These are phyloP conservation scores for Pelobates cultripes DNA, from an alignment of 2,797 vertebrate species.

Conservation along the genomic window DNA sequence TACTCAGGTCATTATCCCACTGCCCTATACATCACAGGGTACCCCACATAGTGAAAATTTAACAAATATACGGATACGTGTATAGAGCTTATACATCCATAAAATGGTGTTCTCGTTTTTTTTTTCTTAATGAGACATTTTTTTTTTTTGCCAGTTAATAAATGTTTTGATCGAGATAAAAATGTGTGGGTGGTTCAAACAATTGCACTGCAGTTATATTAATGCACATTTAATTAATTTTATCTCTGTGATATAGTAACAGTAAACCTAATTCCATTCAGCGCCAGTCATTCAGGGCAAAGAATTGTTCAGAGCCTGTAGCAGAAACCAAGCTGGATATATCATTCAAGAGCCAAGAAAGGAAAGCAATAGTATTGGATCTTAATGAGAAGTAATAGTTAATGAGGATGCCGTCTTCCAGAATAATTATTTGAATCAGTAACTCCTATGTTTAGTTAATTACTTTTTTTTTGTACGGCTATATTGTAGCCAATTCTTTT, in stretches of 20 bases:
- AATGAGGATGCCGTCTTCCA: conserved; percentile 56
- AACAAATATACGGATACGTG: too few relatives aligned
- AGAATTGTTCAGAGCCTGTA: conserved; percentile 57
- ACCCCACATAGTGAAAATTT: too few relatives aligned
- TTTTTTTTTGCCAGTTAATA: too few relatives aligned
- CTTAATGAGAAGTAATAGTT: conserved; percentile 59
- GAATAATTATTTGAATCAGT: conserved; percentile 58
- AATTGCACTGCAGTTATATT: conserved; percentile 41
- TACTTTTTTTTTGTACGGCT: conserved; percentile 24
- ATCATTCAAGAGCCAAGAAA: conserved; percentile 35
- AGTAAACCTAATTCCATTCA: conserved; percentile 29
- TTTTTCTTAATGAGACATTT: too few relatives aligned
- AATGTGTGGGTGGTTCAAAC: neutral
- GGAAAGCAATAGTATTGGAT: conserved; percentile 55
- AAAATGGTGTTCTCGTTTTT: too few relatives aligned
- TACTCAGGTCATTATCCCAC: too few relatives aligned
- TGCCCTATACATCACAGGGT: too few relatives aligned
- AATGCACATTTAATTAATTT: conserved; percentile 64
- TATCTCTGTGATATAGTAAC: conserved; percentile 55
- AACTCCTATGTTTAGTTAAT: conserved; percentile 34
- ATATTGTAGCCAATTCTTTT: conserved; percentile 6
- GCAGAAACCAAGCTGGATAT: conserved; percentile 38
- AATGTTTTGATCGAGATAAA: neutral
- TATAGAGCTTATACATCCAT: too few relatives aligned
- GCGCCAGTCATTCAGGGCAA: conserved; percentile 58